Evolutionary conservation across 2,888 invertebrate genomes (phyloP).

Genomic region (Macrophya annulata): DNA sequence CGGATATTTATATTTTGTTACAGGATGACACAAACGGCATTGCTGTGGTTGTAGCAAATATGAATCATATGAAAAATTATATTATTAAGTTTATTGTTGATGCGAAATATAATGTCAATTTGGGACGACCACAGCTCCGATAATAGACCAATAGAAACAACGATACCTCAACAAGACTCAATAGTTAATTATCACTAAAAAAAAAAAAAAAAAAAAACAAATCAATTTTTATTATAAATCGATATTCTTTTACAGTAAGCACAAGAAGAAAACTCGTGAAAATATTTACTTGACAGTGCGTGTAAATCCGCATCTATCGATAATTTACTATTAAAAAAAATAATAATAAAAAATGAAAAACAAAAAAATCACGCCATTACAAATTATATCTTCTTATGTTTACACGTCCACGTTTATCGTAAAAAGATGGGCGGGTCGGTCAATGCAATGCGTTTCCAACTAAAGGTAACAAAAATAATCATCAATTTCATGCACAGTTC

Average conservation of each 20-base stretch:
- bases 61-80: constrained; percentile 50
- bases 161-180: constrained; percentile 79
- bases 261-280: constrained; percentile 4
- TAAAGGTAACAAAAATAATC: constrained; percentile 55
- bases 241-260: constrained; percentile 78
- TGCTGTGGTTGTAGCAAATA: constrained; percentile 71
- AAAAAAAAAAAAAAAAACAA: constrained; percentile 60
- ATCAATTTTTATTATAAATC: constrained; percentile 77
- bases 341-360: background rate
- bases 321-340: background rate
- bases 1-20: constrained; percentile 80
- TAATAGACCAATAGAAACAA: constrained; percentile 79
- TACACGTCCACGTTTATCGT: constrained; percentile 28
- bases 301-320: constrained; percentile 17
- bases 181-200: constrained; percentile 77
- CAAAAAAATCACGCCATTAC: background rate
- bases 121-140: constrained; percentile 57
- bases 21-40: constrained; percentile 75
- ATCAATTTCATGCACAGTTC: constrained; percentile 73
- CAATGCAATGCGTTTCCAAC: constrained; percentile 47
- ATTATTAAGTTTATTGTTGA: constrained; percentile 38
- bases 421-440: constrained; percentile 23
- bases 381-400: constrained; percentile 29
- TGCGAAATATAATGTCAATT: constrained; percentile 50
- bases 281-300: constrained; percentile 15